These are phyloP conservation scores for Seira musarum DNA, from an alignment of 2,888 invertebrate species.

Conservation along the genomic window DNA sequence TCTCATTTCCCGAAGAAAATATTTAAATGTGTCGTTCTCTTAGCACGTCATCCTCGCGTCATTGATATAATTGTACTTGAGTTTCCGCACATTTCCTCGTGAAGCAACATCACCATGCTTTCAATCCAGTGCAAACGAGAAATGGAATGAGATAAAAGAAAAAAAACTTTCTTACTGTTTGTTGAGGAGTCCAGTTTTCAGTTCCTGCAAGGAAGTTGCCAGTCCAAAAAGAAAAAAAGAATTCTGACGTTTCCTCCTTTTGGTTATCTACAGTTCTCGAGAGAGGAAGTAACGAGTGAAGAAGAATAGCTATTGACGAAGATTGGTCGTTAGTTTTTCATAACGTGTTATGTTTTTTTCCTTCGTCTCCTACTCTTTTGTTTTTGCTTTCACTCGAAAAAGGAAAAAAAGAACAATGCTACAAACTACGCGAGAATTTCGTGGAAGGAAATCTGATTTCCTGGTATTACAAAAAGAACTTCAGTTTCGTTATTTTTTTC, in stretches of 20 bases:
- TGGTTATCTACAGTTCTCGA: background rate
- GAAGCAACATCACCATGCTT: background rate
- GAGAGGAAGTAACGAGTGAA: background rate
- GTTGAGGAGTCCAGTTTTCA: conserved; percentile 55
- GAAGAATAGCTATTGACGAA: background rate
- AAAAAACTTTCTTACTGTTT: conserved; percentile 53
- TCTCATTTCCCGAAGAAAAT: background rate
- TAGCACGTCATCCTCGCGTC: background rate
- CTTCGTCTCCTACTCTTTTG: conserved; percentile 12
- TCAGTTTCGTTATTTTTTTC: conserved; percentile 2
- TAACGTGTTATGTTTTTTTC: background rate
- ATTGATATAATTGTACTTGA: background rate
- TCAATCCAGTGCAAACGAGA: background rate
- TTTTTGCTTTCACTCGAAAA: conserved; percentile 8
- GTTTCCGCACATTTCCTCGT: background rate
- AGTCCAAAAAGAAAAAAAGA: conserved; percentile 11
- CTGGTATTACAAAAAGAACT: conserved; percentile 2
- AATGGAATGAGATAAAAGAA: background rate
- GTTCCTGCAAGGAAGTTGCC: conserved; percentile 3
- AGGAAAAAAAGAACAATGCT: background rate
- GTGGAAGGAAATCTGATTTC: conserved; percentile 5
- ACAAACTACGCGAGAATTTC: conserved; percentile 4
- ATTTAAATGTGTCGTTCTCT: background rate
- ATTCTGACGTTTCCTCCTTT: conserved; percentile 2
- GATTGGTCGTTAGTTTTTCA: background rate